These are phyloP conservation scores for Campylomormyrus tamandua DNA, from an alignment of 2,113 vertebrate genomes.

Conservation along the genomic window DNA sequence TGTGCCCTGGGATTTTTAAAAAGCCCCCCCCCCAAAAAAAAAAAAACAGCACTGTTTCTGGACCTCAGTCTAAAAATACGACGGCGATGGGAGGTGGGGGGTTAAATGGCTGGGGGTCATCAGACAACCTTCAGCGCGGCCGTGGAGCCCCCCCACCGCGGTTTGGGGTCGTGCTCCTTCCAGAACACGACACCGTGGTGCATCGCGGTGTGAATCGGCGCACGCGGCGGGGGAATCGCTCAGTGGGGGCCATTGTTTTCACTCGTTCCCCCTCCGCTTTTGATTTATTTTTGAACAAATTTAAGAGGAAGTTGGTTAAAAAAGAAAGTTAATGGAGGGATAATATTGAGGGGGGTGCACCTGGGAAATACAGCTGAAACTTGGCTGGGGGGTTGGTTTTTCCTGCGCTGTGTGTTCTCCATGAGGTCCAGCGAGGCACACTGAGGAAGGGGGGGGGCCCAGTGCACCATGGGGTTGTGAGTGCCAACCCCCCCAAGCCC, in stretches of 20 bases:
- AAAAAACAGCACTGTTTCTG: conserved; percentile 25
- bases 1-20: conserved; percentile 46
- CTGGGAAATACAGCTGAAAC: conserved; percentile 51
- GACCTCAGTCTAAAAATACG: conserved; percentile 39
- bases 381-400: conserved; percentile 35
- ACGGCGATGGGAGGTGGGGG: conserved; percentile 46
- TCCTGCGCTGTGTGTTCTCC: conserved; percentile 28
- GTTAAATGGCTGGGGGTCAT: conserved; percentile 51
- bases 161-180: conserved; percentile 30
- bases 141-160: conserved; percentile 29
- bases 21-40: conserved; percentile 6
- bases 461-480: not conserved
- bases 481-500: not conserved
- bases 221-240: conserved; percentile 9
- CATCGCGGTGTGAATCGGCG: conserved; percentile 11
- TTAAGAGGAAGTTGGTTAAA: conserved; percentile 47
- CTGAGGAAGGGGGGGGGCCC: not conserved
- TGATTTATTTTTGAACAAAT: conserved; percentile 62
- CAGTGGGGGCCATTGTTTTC: conserved; percentile 29
- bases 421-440: not conserved
- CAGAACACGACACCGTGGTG: conserved; percentile 17
- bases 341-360: conserved; percentile 49
- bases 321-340: conserved; percentile 58
- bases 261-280: conserved; percentile 33
- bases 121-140: conserved; percentile 29